Evolutionary conservation across 1,140 invertebrate species (phyloP), one percentile per base, ranked within the genome.

Genomic region (Drosophila pallidifrons): DNA sequence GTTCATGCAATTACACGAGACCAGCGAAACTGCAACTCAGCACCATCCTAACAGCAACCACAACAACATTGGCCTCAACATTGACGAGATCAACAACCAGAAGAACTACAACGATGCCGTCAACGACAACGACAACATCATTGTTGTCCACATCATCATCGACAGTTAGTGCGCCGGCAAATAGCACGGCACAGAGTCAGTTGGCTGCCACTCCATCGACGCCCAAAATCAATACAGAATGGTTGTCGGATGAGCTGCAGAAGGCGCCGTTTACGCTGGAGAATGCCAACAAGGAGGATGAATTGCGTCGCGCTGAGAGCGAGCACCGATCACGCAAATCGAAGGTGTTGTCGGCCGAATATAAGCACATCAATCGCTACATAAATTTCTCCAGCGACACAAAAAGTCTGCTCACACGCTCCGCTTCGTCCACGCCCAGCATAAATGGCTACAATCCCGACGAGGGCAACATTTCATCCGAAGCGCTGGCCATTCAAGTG

Each of bases 381-480:
- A 92, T 92, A 1, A 93, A 93, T 63, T 92, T 78, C 75, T 92
- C 91, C 28, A 75, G 86, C 55, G 91, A 92, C 51, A 82, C 82
- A 1, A 92, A 92, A 58, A 92, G 87, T 58, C 63, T 91, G 7
- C 51, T 92, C 5, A 82, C 91, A 4, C 81, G 91, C 1, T 92
- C 89, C 1, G 89, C 91, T 6, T 82, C 89, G 1, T 75, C 81
- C 5, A 73, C 86, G 5, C 77, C 78, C 61, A 92, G 79, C 54
- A 65, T 75, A 10, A 49, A 79, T 1, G 81, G 76, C 38, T 71
- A 79, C 55, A 63, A 58, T 6, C 54, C 85, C 4, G 77, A 92
- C 8, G 87, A 92, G 61, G 71, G 85, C 30, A 91, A 92, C 58
- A 82, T 92, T 16, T 91, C 90, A n/a, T 92, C 92, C 30, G 91